phyloP scores from a whole-genome alignment of 30 jellyfish, hydroid and myxozoan species.

The Hydractinia symbiolongicarpus region DNA sequence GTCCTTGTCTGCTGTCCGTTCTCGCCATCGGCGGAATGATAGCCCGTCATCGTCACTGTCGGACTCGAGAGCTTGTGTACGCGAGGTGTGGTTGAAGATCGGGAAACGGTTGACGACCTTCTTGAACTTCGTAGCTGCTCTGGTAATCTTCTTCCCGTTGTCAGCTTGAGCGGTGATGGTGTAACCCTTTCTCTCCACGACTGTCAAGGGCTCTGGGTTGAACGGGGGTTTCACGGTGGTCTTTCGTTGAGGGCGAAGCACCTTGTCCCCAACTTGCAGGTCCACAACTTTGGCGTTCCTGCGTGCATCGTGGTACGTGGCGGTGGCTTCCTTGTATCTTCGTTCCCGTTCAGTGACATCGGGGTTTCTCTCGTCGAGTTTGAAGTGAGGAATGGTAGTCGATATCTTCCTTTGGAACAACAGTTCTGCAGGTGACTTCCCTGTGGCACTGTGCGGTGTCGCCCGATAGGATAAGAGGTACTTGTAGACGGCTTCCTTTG shows the following conservation, averaged over 20 bases:
- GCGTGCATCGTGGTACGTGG: neutral
- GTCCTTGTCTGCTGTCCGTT: too few relatives aligned
- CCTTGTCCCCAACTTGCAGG: neutral
- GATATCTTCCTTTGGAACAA: constrained; percentile 20
- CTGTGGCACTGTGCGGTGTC: constrained; percentile 28
- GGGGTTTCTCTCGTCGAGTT: neutral
- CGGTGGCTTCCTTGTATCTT: too few relatives aligned
- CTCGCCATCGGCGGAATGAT: neutral
- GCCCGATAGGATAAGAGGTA: constrained; percentile 28
- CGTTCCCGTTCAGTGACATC: constrained; percentile 1
- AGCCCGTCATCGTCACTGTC: neutral
- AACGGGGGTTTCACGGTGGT: constrained; percentile 8
- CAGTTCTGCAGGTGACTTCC: constrained; percentile 23
- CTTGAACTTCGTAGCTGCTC: neutral
- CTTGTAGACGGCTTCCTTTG: constrained; percentile 27
- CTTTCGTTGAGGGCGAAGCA: constrained; percentile 10
- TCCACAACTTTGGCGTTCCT: neutral
- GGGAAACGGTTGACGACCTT: neutral
- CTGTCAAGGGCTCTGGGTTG: constrained; percentile 1
- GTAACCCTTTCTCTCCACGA: constrained; percentile 4
- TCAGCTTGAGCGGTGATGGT: neutral
- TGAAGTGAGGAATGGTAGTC: constrained; percentile 16
- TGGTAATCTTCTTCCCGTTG: neutral
- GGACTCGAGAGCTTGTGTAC: neutral
- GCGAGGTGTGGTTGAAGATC: neutral